A percentile compares a stretch with the other conserved stretches of the same genome.
phyloP scores from a whole-genome alignment of 2,888 invertebrate genomes.

The Pterostichus niger region DNA sequence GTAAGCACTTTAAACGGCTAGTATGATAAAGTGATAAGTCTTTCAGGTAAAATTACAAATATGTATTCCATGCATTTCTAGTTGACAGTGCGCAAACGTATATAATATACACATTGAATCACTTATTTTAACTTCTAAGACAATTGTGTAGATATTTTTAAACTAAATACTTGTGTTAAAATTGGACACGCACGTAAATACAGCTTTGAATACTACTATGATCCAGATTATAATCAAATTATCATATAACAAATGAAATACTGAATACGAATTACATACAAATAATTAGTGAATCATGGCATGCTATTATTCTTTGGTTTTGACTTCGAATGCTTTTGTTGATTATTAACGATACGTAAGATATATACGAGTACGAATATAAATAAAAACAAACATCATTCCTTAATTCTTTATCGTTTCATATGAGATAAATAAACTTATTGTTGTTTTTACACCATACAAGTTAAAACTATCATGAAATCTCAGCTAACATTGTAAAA shows the following conservation, averaged over 20 bases:
- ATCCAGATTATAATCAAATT: constrained; percentile 44
- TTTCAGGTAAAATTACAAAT: constrained; percentile 35
- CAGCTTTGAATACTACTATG: constrained; percentile 38
- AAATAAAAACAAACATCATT: constrained; percentile 44
- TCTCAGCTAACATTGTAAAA: constrained; percentile 60
- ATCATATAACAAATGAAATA: constrained; percentile 52
- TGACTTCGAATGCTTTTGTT: constrained; percentile 21
- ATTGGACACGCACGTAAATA: constrained; percentile 59
- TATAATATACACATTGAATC: constrained; percentile 21
- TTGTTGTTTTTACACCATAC: constrained; percentile 11
- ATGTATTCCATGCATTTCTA: constrained; percentile 47
- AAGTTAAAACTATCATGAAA: constrained; percentile 39
- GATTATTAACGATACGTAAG: constrained; percentile 43
- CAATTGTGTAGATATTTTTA: constrained; percentile 53
- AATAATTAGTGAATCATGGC: no score
- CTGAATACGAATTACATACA: neutral
- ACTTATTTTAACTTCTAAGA: constrained; percentile 38
- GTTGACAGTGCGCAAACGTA: constrained; percentile 8
- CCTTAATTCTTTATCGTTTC: neutral
- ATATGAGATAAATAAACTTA: constrained; percentile 26
- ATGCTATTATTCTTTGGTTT: neutral
- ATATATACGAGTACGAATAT: constrained; percentile 18
- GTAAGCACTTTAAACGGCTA: constrained; percentile 63
- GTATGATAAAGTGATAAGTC: constrained; percentile 62
- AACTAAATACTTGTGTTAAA: constrained; percentile 59